Evolutionary conservation across 2,888 invertebrate genomes (phyloP), one percentile per base, ranked within the genome.

Genomic region (Cerceris ruficornis): DNA sequence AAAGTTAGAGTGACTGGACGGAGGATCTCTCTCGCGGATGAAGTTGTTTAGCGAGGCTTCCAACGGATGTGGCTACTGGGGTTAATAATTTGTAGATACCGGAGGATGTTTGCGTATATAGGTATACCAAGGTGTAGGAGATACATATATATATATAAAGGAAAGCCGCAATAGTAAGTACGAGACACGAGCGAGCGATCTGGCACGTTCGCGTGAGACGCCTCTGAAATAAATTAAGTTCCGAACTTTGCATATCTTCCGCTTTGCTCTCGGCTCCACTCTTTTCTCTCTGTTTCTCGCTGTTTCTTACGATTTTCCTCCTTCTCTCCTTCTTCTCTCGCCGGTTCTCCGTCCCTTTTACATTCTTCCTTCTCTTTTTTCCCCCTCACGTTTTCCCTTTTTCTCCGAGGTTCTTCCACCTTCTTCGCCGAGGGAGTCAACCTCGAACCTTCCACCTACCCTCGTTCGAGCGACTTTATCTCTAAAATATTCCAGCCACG

Each of bases 161-260:
- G 80, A 79, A 84, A 81, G 82, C 81, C 78, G 74, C 76, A 80
- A 78, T 79, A 83, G 78, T 80, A 80, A 82, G 75, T 81, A 82
- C 80, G 81, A 85, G 83, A 80, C 82, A 81, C 69, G 76, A 69
- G 64, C 83, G 80, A 77, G 80, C 82, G 87, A 87, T 87, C 87
- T 73, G 76, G 87, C 89, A 88, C 88, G 90, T 88, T 86, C 85
- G 88, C 90, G 89, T 88, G 90, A 88, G 84, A 77, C 85, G 87
- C 88, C 86, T 88, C 82, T 87, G 87, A 89, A 90, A 90, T 89
- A 87, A 90, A 89, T 89, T 88, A 89, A 90, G 88, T 90, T 90
- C 83, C 71, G 81, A 90, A 90, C 87, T 90, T 88, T 89, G 86
- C 88, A 89, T 88, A 87, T 78, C 86, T 86, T 83, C 82, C 82